phyloP scores from a whole-genome alignment of 1,140 invertebrate genomes.

The Trichogramma pretiosum region DNA sequence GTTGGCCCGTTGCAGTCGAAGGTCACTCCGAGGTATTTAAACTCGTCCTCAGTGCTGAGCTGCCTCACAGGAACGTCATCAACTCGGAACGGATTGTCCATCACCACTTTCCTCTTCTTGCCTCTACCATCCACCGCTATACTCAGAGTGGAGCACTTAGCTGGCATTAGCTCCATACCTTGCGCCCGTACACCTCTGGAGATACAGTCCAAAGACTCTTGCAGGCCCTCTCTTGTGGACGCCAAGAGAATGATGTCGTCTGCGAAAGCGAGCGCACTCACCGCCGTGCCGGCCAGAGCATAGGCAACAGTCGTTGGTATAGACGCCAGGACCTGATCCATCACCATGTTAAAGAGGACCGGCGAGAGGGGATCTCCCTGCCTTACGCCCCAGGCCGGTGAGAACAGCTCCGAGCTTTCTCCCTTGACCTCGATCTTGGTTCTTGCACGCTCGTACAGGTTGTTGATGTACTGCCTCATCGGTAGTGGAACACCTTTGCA shows the following conservation, averaged over 20 bases:
- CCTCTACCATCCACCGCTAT: neutral
- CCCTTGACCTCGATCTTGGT: slow-evolving; percentile 1
- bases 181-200: neutral
- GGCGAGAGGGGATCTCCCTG: slow-evolving; percentile 47
- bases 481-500: neutral
- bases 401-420: slow-evolving; percentile 1
- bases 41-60: slow-evolving; percentile 1
- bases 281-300: slow-evolving; percentile 13
- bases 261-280: slow-evolving; percentile 34
- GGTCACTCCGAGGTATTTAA: slow-evolving; percentile 21
- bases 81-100: neutral
- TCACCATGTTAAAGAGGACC: slow-evolving; percentile 42
- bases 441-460: neutral
- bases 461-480: slow-evolving; percentile 2
- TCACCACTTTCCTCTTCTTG: neutral
- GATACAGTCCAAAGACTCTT: too few relatives aligned
- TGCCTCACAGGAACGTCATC: slow-evolving; percentile 7
- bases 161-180: neutral
- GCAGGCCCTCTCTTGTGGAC: neutral
- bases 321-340: slow-evolving; percentile 32
- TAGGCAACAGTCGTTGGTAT: slow-evolving; percentile 25
- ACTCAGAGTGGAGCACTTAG: neutral
- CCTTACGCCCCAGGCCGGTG: slow-evolving; percentile 33
- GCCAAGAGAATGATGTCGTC: slow-evolving; percentile 26
- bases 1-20: slow-evolving; percentile 15